Evolutionary conservation across 2,797 vertebrate species (phyloP), one percentile per base, ranked within the genome.

Genomic region (Periophthalmus magnuspinnatus): DNA sequence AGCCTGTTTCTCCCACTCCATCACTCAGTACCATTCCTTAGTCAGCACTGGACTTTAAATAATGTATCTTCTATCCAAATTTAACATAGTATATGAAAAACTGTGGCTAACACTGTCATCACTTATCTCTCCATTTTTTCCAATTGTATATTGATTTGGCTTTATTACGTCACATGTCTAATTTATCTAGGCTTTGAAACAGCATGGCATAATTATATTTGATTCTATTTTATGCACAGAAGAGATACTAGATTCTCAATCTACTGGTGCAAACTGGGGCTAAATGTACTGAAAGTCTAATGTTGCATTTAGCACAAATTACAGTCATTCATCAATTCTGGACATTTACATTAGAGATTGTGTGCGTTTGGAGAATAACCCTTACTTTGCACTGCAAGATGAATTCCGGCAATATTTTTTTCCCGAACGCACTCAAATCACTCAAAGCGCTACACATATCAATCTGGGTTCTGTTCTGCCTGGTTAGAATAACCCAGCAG

Each of bases 1-100:
- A 69, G 64, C 72, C 73, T 77, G 84, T 75, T 75, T 76, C 68
- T 81, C 59, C 70, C 71, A 84, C 68, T 80, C 80, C 68, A 58
- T 80, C 84, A 66, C 41, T 84, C 81, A 72, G 63, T 67, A 70
- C 50, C 54, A 65, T 69, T 56, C 34, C 38, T 78, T 55, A 19
- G 63, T 48, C 3, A 22, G 47, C 41, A 64, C 50, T 50, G 41
- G 56, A 69, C 17, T 56, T 61, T 52, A 7, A 8, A 54, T 56
- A 21, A 22, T 48, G 22, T 68, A 3, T 5, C n/a, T 67, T 65
- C 19, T 45, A 69, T 38, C 10, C 2, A 3, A 8, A 56, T 33
- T 47, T 58, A 34, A 8, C 50, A 52, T 19, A 52, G 7, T n/a
- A 52, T 21, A 21, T 9, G 19, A 52, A 52, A 52, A 21, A 52